Evolutionary conservation across 2,113 vertebrate genomes (phyloP).

Genomic region (Penelope pileata): DNA sequence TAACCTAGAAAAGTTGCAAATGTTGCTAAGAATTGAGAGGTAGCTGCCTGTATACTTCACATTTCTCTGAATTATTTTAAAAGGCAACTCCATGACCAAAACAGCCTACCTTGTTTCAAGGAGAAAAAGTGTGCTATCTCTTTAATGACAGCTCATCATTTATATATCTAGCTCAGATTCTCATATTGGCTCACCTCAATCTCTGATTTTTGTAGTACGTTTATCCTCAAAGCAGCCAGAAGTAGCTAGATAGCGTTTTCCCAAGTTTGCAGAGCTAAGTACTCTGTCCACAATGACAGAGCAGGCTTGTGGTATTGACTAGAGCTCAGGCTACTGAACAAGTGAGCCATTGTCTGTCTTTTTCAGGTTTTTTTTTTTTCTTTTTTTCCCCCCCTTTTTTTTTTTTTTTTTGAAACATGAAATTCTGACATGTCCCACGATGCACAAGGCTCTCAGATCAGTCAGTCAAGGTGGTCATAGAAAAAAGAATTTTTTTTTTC

Average conservation of each 20-base stretch:
- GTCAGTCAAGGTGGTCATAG: not conserved
- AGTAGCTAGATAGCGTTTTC: not conserved
- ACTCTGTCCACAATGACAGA: not conserved
- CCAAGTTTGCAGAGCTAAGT: not conserved
- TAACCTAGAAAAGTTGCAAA: not conserved
- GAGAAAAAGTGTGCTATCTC: not conserved
- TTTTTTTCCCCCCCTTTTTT: not conserved
- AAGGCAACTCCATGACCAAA: not conserved
- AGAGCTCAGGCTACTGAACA: conserved; percentile 11
- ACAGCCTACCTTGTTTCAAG: not conserved
- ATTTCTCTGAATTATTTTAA: not conserved
- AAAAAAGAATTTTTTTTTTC: not conserved
- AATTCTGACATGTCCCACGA: not conserved
- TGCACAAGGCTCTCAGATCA: not conserved
- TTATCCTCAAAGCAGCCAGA: not conserved
- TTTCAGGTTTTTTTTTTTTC: not conserved
- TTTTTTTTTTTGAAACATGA: not conserved
- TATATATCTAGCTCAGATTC: not conserved
- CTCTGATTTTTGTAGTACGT: not conserved
- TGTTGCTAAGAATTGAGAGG: not conserved
- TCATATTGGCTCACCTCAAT: not conserved
- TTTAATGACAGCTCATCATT: not conserved
- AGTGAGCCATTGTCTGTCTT: not conserved
- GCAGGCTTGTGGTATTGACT: not conserved
- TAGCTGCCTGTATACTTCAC: not conserved